Conservation (phyloP, 1,140 invertebrate species). For the Papilio aristodemus region DNA sequence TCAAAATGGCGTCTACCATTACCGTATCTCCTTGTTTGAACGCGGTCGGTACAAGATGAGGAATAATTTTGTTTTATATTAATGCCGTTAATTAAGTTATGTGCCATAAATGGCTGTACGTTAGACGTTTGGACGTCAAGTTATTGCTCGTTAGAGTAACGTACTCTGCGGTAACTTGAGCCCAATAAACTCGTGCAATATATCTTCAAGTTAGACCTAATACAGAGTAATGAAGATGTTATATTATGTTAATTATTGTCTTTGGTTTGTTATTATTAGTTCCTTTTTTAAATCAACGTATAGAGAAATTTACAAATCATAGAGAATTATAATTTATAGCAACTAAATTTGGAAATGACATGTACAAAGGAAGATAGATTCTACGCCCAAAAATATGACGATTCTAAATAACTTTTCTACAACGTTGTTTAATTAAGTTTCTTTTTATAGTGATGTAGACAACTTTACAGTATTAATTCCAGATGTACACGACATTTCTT, state of each 20-base stretch:
- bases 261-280: too few relatives aligned
- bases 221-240: constrained; percentile 31
- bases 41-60: constrained; percentile 39
- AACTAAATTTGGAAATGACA: too few relatives aligned
- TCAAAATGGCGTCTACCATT: constrained; percentile 44
- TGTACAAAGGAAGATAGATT: too few relatives aligned
- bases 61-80: constrained; percentile 44
- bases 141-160: constrained; percentile 25
- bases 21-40: constrained; percentile 46
- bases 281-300: too few relatives aligned
- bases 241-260: constrained; percentile 6
- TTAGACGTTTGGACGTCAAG: constrained; percentile 30
- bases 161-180: constrained; percentile 12
- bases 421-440: too few relatives aligned
- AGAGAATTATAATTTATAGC: too few relatives aligned
- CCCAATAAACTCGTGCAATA: constrained; percentile 38
- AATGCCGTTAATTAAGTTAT: constrained; percentile 38
- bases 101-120: constrained; percentile 37
- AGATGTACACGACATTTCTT: too few relatives aligned
- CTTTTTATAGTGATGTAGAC: too few relatives aligned
- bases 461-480: too few relatives aligned
- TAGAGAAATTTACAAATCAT: too few relatives aligned
- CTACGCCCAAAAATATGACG: too few relatives aligned
- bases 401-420: too few relatives aligned
- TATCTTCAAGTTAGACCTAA: constrained; percentile 24